These are phyloP conservation scores for Tyrannus savana DNA, from an alignment of 2,113 vertebrate species.

Conservation along the genomic window DNA sequence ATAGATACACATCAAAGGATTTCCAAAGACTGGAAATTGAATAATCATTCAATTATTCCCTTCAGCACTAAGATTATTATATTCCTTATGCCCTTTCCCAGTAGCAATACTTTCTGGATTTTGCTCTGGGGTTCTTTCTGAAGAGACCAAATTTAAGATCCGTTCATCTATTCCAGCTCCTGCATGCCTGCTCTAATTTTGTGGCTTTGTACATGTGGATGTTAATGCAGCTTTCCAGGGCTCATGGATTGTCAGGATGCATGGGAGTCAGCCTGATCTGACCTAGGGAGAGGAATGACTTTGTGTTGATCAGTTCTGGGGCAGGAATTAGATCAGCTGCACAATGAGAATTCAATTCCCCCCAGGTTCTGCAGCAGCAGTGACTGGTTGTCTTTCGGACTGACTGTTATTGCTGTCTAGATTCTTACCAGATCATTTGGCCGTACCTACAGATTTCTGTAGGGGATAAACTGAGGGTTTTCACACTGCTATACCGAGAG, in stretches of 20 bases:
- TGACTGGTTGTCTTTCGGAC: conserved; percentile 3
- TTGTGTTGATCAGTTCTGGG: not conserved
- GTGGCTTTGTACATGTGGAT: conserved; percentile 26
- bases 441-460: conserved; percentile 33
- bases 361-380: not conserved
- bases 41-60: not conserved
- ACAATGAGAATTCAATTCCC: not conserved
- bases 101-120: not conserved
- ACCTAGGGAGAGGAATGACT: conserved; percentile 7
- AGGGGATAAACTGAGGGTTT: conserved; percentile 12
- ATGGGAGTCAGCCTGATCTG: not conserved
- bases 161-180: not conserved
- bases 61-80: not conserved
- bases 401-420: conserved; percentile 1
- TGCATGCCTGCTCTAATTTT: conserved; percentile 13
- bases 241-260: not conserved
- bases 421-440: conserved; percentile 47
- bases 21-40: not conserved
- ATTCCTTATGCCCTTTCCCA: not conserved
- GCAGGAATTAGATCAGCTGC: not conserved
- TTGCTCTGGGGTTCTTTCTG: not conserved
- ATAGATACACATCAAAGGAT: not conserved
- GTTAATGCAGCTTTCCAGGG: not conserved
- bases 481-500: not conserved
- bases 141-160: not conserved